Evolutionary conservation across 2,113 vertebrate genomes (phyloP).

Genomic region (Sigmodon hispidus): DNA sequence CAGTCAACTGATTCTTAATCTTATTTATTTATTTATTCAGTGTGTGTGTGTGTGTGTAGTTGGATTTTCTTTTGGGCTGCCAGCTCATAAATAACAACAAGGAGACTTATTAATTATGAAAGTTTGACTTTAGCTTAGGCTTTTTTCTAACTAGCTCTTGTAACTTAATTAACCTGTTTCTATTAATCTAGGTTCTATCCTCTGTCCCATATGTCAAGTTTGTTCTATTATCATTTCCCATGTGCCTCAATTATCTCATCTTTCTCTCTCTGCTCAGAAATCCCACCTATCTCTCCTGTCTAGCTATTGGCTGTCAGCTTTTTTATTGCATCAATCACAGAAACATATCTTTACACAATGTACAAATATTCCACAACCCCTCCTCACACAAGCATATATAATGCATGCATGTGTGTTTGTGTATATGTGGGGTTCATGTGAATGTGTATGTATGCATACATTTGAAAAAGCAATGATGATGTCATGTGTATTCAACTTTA

Average conservation of each 20-base stretch:
- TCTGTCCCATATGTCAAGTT: not conserved
- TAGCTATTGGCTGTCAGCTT: too few relatives aligned
- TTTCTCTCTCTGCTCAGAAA: not conserved
- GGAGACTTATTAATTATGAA: not conserved
- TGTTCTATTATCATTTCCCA: not conserved
- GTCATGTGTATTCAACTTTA: not conserved
- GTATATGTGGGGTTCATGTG: not conserved
- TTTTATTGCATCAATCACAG: too few relatives aligned
- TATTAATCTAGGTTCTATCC: not conserved
- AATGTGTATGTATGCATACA: not conserved
- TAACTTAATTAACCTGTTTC: not conserved
- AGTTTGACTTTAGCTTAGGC: not conserved
- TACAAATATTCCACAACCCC: too few relatives aligned
- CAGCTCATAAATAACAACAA: not conserved
- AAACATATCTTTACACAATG: not conserved
- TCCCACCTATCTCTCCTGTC: not conserved
- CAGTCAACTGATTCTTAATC: not conserved
- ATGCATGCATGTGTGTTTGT: not conserved
- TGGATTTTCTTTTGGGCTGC: not conserved
- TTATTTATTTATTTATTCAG: not conserved
- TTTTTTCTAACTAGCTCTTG: not conserved
- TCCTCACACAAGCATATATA: not conserved
- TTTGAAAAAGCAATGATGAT: too few relatives aligned
- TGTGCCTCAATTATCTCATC: not conserved
- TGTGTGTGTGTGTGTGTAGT: too few relatives aligned